Base-by-base conservation (phyloP, 2,888 invertebrate genomes). In the Sycophila texana region DNA sequence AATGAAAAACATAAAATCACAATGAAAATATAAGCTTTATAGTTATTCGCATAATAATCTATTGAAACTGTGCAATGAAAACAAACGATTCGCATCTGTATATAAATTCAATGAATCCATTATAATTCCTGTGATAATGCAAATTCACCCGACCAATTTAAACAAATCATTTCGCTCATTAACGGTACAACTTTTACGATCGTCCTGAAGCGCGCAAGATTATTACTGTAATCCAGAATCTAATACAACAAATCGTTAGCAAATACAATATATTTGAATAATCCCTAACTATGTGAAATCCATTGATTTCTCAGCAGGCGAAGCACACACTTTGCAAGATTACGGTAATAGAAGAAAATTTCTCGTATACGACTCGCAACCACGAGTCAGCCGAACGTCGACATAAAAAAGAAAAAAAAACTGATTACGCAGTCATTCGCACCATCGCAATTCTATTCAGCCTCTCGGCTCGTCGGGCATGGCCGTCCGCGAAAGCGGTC, bases 391-490 rank as follows among this genome's bases (percentile, higher is more conserved):
- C 2, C 49, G 49, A 74, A 74, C 61, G 57, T 60, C 75, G 47
- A 55, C 39, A 51, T 20, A 22, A 16, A 47, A n/a, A 63, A 58
- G 3, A 22, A n/a, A 16, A 58, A 60, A 49, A n/a, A 22, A 49
- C 47, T 14, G 71, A 63, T 39, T 51, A 18, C 74, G 49, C 14
- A 65, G 51, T 47, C 49, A 61, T 26, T 16, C 16, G 51, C 39
- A 51, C 26, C 63, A 30, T 39, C n/a, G 74, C 66, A 67, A 74
- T 75, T 68, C 68, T 65, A 77, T 68, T 70, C 68, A 70, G 39
- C 3, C 60, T 39, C 10, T 49, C n/a, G n/a, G 51, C 58, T 51
- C 49, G 26, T n/a, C n/a, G n/a, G n/a, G 30, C 63, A 18, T n/a
- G 20, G 26, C 61, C n/a, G 10, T 57, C 18, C 18, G 14, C 22